These are phyloP conservation scores for Ceratosolen solmsi DNA, from an alignment of 1,140 invertebrate species.

Conservation along the genomic window DNA sequence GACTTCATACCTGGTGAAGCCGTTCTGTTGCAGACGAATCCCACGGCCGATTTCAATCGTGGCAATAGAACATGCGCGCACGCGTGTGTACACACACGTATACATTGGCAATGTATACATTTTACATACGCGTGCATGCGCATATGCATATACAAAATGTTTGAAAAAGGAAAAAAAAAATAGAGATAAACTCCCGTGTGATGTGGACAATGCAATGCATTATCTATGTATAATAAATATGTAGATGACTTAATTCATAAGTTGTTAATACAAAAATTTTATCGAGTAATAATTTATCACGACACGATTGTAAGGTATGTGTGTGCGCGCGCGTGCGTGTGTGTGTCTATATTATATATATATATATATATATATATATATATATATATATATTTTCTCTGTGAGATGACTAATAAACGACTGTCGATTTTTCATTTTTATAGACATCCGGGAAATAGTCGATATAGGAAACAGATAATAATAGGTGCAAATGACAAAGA, in stretches of 20 bases:
- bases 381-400: constrained; percentile 46
- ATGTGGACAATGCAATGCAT: constrained; percentile 52
- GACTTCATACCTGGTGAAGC: background rate
- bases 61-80: constrained; percentile 42
- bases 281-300: constrained; percentile 60
- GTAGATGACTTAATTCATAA: constrained; percentile 55
- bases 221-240: constrained; percentile 53
- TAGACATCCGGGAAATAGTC: background rate
- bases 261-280: constrained; percentile 61
- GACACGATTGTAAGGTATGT: constrained; percentile 33
- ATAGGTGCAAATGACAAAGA: constrained; percentile 20
- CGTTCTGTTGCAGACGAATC: constrained; percentile 12
- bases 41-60: constrained; percentile 49
- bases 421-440: constrained; percentile 31
- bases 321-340: too few relatives aligned
- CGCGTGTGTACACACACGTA: background rate
- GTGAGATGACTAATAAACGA: constrained; percentile 41
- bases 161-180: background rate
- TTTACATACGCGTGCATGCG: background rate
- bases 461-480: constrained; percentile 33
- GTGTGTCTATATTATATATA: too few relatives aligned
- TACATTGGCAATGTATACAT: constrained; percentile 8
- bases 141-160: background rate
- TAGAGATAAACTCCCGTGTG: constrained; percentile 48
- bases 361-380: too few relatives aligned